Conservation (phyloP, 30 jellyfish, hydroid and myxozoan species). For the Rhopilema esculentum region DNA sequence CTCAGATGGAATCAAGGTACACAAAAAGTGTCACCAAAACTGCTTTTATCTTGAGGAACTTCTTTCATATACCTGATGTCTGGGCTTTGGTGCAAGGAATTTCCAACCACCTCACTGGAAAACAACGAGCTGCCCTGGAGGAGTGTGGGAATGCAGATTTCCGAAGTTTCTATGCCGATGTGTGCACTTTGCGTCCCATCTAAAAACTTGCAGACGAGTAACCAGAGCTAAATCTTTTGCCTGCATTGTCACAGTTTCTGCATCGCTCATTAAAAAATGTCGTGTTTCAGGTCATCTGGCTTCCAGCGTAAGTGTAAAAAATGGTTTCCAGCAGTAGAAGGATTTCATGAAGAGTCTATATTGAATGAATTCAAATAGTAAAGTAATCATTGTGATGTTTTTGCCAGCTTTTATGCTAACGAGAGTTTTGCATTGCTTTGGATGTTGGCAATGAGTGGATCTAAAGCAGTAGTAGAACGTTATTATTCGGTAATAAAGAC, state of each 20-base stretch:
- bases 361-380: no score
- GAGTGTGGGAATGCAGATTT: conserved; percentile 34
- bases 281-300: no score
- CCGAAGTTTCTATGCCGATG: conserved; percentile 6
- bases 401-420: background rate
- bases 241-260: conserved; percentile 2
- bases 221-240: conserved; percentile 16
- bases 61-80: conserved; percentile 35
- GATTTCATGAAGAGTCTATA: no score
- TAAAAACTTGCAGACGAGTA: conserved; percentile 34
- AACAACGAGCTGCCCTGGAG: conserved; percentile 35
- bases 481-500: conserved; percentile 27
- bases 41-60: conserved; percentile 42
- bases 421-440: background rate
- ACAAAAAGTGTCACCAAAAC: conserved; percentile 37
- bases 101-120: conserved; percentile 18
- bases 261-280: no score
- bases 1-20: conserved; percentile 32
- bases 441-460: no score
- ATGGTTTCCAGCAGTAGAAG: no score
- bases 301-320: no score
- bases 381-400: background rate
- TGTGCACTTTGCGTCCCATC: conserved; percentile 46
- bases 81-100: conserved; percentile 40
- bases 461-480: no score